Evolutionary conservation across 2,888 invertebrate genomes (phyloP).

Genomic region (Tiliacea aurago): DNA sequence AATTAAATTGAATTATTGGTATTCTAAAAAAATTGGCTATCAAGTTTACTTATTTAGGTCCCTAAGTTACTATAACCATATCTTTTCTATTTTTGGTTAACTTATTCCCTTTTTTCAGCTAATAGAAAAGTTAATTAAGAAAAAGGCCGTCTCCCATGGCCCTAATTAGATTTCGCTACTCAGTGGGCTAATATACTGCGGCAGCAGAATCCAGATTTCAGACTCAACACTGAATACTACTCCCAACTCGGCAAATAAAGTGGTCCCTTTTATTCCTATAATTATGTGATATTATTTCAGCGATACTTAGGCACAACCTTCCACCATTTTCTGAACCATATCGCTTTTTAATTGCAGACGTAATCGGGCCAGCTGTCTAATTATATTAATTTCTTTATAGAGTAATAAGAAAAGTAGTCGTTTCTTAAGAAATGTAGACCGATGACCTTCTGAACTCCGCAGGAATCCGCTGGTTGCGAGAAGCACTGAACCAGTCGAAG

Average conservation of each 20-base stretch:
- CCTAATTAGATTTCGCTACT: neutral
- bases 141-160: neutral
- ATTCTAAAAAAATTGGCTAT: neutral
- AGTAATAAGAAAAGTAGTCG: neutral
- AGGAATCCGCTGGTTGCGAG: neutral
- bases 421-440: neutral
- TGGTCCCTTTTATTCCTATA: neutral
- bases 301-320: neutral
- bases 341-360: neutral
- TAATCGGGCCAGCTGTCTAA: neutral
- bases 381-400: neutral
- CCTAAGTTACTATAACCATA: neutral
- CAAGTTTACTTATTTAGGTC: neutral
- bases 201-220: neutral
- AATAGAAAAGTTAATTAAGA: neutral
- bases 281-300: slow-evolving; percentile 3
- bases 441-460: neutral
- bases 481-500: too few species aligned
- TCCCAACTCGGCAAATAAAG: neutral
- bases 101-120: neutral
- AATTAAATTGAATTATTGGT: neutral
- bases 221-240: neutral
- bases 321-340: neutral
- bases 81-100: too few species aligned
- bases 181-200: neutral